Conservation (phyloP, 2,113 vertebrate genomes). For the Cacatua alba region DNA sequence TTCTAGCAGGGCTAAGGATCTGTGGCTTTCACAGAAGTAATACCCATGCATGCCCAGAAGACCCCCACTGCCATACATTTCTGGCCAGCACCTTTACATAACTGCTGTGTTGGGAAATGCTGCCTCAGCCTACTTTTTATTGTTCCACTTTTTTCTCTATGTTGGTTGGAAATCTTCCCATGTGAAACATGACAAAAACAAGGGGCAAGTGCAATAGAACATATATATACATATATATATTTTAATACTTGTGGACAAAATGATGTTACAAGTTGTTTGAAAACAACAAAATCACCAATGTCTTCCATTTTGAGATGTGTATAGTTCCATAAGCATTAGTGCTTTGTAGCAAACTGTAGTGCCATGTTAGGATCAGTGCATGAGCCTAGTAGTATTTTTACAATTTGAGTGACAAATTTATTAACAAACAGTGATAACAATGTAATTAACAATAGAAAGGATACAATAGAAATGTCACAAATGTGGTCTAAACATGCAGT, state of each 20-base stretch:
- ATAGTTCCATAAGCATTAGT: conserved; percentile 98
- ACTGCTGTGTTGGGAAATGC: conserved; percentile 45
- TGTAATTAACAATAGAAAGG: conserved; percentile 71
- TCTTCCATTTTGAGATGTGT: conserved; percentile 99
- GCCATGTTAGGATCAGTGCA: conserved; percentile 93
- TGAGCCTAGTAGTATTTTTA: conserved; percentile 93
- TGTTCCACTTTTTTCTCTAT: conserved; percentile 35
- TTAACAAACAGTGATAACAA: conserved; percentile 67
- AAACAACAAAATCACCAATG: conserved; percentile 99
- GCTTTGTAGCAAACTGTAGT: conserved; percentile 92
- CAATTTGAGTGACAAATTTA: conserved; percentile 76
- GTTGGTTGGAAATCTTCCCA: conserved; percentile 68
- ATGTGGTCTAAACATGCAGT: conserved; percentile 70
- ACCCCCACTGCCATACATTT: background rate
- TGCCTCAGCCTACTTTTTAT: conserved; percentile 27
- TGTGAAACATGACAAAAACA: conserved; percentile 69
- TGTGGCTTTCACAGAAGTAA: background rate
- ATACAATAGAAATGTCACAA: conserved; percentile 55
- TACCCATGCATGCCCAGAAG: conserved; percentile 2
- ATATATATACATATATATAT: conserved; percentile 88
- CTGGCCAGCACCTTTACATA: conserved; percentile 5
- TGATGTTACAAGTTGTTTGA: conserved; percentile 98
- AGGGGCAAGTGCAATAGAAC: conserved; percentile 94
- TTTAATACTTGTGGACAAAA: conserved; percentile 96
- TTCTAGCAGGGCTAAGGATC: background rate